Conservation (phyloP, 2,888 invertebrate species). For the Smittia sp. region DNA sequence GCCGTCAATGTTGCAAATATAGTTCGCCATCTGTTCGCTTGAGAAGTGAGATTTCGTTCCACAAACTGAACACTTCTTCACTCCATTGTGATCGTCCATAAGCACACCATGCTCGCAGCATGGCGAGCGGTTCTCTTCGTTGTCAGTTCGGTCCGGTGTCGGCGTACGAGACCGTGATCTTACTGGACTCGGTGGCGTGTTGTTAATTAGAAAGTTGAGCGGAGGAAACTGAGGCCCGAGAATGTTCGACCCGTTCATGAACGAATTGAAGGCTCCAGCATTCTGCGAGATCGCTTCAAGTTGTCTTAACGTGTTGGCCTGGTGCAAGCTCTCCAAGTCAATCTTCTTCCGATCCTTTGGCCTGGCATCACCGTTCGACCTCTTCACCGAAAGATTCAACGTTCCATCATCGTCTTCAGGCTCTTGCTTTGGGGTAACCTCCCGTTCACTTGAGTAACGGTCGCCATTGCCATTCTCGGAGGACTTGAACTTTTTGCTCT, state of each 20-base stretch:
- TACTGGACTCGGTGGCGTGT: constrained; percentile 59
- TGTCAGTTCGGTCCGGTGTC: constrained; percentile 60
- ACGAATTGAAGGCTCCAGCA: constrained; percentile 53
- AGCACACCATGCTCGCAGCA: constrained; percentile 73
- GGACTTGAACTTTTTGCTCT: constrained; percentile 42
- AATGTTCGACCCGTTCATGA: constrained; percentile 44
- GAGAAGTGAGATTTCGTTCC: constrained; percentile 95
- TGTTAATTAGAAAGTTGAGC: constrained; percentile 55
- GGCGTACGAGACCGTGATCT: constrained; percentile 60
- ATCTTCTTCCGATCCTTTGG: constrained; percentile 47
- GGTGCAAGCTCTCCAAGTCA: constrained; percentile 48
- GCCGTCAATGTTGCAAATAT: constrained; percentile 90
- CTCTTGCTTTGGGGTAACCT: constrained; percentile 43
- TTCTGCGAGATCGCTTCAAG: constrained; percentile 78
- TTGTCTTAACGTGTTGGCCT: constrained; percentile 70
- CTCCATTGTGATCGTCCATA: constrained; percentile 73
- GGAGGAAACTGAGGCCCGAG: constrained; percentile 53
- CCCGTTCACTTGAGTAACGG: constrained; percentile 45
- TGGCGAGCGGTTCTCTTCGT: constrained; percentile 64
- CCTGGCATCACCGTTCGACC: constrained; percentile 43
- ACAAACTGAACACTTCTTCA: constrained; percentile 85
- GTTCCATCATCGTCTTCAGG: constrained; percentile 43
- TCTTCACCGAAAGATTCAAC: constrained; percentile 39
- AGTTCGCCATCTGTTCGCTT: constrained; percentile 94
- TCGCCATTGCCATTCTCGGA: background rate